phyloP scores from a whole-genome alignment of 1,140 invertebrate genomes.

The Leptinotarsa defecta region DNA sequence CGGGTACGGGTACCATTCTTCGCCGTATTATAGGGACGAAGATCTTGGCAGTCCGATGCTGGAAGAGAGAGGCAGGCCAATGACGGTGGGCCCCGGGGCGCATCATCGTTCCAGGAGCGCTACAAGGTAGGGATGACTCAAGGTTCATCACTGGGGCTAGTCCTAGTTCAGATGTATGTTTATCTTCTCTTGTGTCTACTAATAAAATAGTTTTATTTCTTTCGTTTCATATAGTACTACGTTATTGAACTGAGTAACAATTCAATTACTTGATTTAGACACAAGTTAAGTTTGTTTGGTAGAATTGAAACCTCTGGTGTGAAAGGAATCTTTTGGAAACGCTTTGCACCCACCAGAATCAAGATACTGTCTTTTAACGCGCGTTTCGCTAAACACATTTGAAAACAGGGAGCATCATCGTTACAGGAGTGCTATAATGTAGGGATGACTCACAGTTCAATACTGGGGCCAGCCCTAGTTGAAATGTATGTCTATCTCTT shows the following conservation, averaged over 20 bases:
- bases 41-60: conserved; percentile 73
- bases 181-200: background rate
- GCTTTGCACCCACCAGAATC: background rate
- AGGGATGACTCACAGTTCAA: background rate
- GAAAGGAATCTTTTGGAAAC: too few species aligned
- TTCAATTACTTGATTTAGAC: too few species aligned
- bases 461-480: background rate
- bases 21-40: conserved; percentile 70
- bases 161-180: too few species aligned
- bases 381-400: too few species aligned
- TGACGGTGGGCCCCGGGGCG: conserved; percentile 61
- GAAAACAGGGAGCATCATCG: conserved; percentile 59
- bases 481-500: too few species aligned
- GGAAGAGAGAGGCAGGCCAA: conserved; percentile 68
- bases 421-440: conserved; percentile 64
- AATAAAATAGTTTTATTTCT: background rate
- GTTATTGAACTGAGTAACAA: too few species aligned
- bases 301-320: too few species aligned
- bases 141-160: background rate
- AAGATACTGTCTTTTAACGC: background rate
- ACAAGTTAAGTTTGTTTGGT: too few species aligned
- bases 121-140: conserved; percentile 52
- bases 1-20: conserved; percentile 55
- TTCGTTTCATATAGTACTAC: background rate
- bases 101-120: conserved; percentile 68